Base-by-base conservation (phyloP, 2,888 invertebrate species). In the Cheilosia vernalis region DNA sequence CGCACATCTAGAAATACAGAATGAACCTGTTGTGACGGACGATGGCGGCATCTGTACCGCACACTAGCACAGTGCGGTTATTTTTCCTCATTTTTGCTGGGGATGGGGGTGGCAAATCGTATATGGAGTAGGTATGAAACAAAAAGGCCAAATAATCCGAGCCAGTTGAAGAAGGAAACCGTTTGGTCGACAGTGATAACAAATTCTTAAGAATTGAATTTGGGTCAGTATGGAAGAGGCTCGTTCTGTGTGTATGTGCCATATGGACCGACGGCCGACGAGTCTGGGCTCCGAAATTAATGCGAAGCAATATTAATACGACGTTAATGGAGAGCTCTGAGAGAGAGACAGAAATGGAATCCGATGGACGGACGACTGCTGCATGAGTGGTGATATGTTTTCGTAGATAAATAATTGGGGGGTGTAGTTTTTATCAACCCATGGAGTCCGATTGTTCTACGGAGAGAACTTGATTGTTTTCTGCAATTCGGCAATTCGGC, bases 311-410 rank as follows among this genome's bases (percentile, higher is more conserved):
- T 33, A 61, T 60, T 72, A 72, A 56, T 64, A 64, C 24, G 64
- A 64, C 55, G 37, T 56, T 61, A 78, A 69, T 78, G 58, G 53
- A 49, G 61, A 69, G 33, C 72, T 61, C 30, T 7, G 63, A 10
- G 30, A 30, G 51, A 30, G 53, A 24, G 60, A 56, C 55, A 47
- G 47, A 61, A 53, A 77, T 27, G 61, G 37, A 33, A 4, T 40
- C 42, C 58, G 13, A 53, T 15, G 17, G 51, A 37, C 42, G 17
- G 51, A 37, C 42, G 53, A 63, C 55, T 24, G 53, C 55, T 72
- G 72, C 42, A 79, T 66, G 72, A 79, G 79, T 79, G 72, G 72
- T 64, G 72, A 79, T 79, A 79, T 79, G 72, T 79, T 72, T 58
- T 64, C 72, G 51, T 53, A 72, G 64, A 79, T 79, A 79, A 79